Conservation (phyloP, 2,113 vertebrate genomes). For the Corythaeola cristata region DNA sequence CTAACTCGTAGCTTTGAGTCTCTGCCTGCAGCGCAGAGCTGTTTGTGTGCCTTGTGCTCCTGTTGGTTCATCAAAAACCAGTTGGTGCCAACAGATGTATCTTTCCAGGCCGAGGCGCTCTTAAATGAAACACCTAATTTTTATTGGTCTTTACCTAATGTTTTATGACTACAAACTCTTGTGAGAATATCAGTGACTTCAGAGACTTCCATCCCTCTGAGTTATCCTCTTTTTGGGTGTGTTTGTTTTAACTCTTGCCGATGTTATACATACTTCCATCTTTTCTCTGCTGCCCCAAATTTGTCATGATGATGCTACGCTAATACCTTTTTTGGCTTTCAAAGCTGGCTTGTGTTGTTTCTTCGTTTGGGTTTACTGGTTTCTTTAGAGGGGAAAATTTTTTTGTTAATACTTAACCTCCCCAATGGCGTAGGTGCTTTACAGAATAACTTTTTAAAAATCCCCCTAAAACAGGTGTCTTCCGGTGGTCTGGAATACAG, state of each 20-base stretch:
- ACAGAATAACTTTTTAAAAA: background rate
- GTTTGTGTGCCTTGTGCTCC: background rate
- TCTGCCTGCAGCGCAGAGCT: background rate
- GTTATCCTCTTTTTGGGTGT: background rate
- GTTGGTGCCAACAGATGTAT: background rate
- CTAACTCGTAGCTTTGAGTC: background rate
- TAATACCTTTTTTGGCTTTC: background rate
- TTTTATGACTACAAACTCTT: background rate
- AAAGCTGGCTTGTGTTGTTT: background rate
- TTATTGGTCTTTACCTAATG: background rate
- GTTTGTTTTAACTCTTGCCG: background rate
- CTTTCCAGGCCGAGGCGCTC: background rate
- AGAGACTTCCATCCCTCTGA: background rate
- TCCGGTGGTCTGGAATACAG: background rate
- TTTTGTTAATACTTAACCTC: background rate
- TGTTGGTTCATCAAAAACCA: background rate
- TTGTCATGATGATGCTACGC: background rate
- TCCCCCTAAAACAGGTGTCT: background rate
- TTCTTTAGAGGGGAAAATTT: background rate
- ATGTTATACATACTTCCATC: background rate
- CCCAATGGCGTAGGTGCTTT: background rate
- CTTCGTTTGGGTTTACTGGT: background rate
- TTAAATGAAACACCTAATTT: background rate
- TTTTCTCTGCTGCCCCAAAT: background rate
- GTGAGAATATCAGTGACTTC: background rate